Base-by-base conservation (phyloP, 2,797 vertebrate species). In the Sardinella longiceps region DNA sequence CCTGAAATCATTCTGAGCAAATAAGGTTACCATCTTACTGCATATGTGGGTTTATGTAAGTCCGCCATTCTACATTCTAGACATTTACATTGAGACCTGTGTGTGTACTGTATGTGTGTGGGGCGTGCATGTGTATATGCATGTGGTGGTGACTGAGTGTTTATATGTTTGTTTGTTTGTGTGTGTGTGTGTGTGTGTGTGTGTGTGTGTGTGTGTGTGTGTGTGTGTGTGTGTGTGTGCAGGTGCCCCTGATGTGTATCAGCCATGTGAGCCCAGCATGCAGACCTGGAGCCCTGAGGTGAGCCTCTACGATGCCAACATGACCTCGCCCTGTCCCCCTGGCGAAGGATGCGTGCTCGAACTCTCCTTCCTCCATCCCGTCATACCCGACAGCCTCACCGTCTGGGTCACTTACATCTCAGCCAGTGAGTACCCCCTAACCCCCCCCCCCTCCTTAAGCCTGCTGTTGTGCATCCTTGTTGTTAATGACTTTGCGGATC, bases 261-360 rank as follows among this genome's bases (percentile, higher is more conserved):
- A 97, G 90, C 95, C 97, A 0, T 99, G 98, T n/a, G 97, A 98
- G 87, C 97, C 97, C 14, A 99, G 97, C 80, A 94, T 99, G 85
- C 98, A 97, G 91, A 96, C 98, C 15, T 99, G 98, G 98, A 99
- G 98, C 86, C 98, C 98, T 0, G 98, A 99, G 89, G 96, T 99
- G 10, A 98, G 97, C 89, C 91, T 99, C 3, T 97, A 97, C 25
- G 97, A 98, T 83, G 96, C 96, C 87, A 99, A 98, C 81, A 97
- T 98, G 94, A 97, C 97, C 0, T 97, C 97, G 0, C 97, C 97
- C 0, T 99, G 98, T 83, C 97, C 97, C 0, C 95, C 96, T 87
- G 92, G 92, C 0, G 94, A 97, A 0, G 98, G 98, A 56, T 99
- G 98, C 90, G 95, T 97, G 83, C 94, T 99, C 87, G 97, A 97